These are phyloP conservation scores for Gnathonemus echidnorhynchus DNA, from an alignment of 2,113 vertebrate species.

Conservation along the genomic window DNA sequence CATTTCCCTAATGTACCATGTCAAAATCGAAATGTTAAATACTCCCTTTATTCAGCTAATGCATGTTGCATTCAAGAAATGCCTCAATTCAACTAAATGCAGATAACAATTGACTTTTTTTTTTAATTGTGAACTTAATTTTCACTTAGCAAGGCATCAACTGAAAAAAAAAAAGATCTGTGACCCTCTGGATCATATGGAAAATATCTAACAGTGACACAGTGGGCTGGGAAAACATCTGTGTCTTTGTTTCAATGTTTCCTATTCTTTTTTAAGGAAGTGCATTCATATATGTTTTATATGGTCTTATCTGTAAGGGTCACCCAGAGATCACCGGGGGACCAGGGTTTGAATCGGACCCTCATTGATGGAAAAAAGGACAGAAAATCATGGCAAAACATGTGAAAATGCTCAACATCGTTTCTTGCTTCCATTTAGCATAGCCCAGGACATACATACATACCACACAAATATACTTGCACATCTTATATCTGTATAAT, in stretches of 20 bases:
- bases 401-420: neutral
- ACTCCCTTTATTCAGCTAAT: constrained; percentile 76
- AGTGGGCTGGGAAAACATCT: neutral
- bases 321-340: neutral
- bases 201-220: neutral
- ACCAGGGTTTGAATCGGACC: neutral
- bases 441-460: neutral
- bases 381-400: neutral
- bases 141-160: neutral
- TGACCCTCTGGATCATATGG: neutral
- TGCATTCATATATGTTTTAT: neutral
- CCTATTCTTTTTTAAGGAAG: neutral
- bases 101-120: neutral
- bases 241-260: neutral
- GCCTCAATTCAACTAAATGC: neutral
- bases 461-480: neutral
- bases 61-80: constrained; percentile 55
- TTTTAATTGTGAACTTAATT: neutral
- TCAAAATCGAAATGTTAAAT: constrained; percentile 63
- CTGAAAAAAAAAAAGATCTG: neutral
- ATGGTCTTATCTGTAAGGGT: neutral
- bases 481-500: neutral
- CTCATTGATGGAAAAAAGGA: neutral
- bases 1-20: constrained; percentile 70
- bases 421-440: neutral